phyloP scores from a whole-genome alignment of 1,140 invertebrate genomes.

The Magallana ariakensis region DNA sequence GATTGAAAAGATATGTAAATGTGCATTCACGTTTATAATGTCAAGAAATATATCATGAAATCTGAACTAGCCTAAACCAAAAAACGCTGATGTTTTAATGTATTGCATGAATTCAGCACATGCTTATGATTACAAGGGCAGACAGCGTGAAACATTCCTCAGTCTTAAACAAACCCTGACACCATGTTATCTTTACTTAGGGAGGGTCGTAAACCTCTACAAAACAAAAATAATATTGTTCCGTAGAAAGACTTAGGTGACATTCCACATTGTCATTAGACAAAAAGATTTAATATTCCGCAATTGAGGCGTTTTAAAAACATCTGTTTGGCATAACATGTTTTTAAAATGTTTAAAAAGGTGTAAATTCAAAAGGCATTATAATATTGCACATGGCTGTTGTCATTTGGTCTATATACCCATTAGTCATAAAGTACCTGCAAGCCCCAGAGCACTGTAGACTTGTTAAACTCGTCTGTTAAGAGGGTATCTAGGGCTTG shows the following conservation, averaged over 20 bases:
- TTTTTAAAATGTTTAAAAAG: constrained; percentile 10
- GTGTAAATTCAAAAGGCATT: neutral
- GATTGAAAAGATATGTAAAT: neutral
- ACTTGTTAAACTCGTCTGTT: neutral
- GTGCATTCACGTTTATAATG: neutral
- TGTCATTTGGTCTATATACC: neutral
- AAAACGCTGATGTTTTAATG: neutral
- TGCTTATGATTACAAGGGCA: neutral
- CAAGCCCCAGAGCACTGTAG: neutral
- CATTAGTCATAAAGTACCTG: constrained; percentile 22
- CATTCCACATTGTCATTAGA: constrained; percentile 9
- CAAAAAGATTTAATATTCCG: constrained; percentile 3
- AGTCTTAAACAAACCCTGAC: neutral
- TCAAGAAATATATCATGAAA: constrained; percentile 28
- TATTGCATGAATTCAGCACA: constrained; percentile 2
- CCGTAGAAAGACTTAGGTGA: neutral
- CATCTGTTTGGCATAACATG: constrained; percentile 2
- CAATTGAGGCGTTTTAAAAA: constrained; percentile 14
- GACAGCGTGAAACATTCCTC: neutral
- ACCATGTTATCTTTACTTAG: neutral
- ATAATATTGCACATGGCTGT: neutral
- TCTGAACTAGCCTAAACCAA: neutral
- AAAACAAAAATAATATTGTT: constrained; percentile 20
- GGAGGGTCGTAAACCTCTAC: neutral
- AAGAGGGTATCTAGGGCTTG: neutral